phyloP scores from a whole-genome alignment of 2,113 vertebrate species.

The Paracyprichromis sp. region DNA sequence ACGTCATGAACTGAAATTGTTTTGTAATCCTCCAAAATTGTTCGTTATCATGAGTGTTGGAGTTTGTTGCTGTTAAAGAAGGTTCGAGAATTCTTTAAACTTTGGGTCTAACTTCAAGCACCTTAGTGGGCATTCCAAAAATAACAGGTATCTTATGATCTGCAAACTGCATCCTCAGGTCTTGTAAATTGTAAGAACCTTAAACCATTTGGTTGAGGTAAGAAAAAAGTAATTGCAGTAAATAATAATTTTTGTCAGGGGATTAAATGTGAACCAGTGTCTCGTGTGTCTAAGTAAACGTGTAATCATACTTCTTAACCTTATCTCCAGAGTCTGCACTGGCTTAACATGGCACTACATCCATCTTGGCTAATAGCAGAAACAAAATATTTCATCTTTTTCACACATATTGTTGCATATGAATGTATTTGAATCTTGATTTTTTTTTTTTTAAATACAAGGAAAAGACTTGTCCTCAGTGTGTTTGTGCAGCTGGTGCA shows the following conservation, averaged over 20 bases:
- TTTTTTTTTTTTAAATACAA: neutral
- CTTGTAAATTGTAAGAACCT: neutral
- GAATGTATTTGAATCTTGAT: neutral
- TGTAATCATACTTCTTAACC: neutral
- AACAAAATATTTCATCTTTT: neutral
- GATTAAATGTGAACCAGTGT: neutral
- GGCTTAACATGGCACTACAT: neutral
- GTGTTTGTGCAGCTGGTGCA: neutral
- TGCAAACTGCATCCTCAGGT: neutral
- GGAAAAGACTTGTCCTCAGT: neutral
- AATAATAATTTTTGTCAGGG: neutral
- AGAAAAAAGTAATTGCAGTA: accelerated
- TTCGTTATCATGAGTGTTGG: neutral
- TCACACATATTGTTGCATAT: neutral
- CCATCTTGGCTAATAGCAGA: neutral
- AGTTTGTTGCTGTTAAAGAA: neutral
- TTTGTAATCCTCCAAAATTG: neutral
- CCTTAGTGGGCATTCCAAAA: accelerated
- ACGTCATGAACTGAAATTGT: accelerated
- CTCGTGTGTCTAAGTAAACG: neutral
- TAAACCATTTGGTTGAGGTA: neutral
- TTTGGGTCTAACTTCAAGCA: neutral
- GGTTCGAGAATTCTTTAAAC: neutral
- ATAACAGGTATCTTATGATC: neutral
- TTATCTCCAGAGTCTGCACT: neutral